A percentile compares a stretch with the other conserved stretches of the same genome.
phyloP scores from a whole-genome alignment of 1,140 invertebrate species.

The Tetranychus urticae region DNA sequence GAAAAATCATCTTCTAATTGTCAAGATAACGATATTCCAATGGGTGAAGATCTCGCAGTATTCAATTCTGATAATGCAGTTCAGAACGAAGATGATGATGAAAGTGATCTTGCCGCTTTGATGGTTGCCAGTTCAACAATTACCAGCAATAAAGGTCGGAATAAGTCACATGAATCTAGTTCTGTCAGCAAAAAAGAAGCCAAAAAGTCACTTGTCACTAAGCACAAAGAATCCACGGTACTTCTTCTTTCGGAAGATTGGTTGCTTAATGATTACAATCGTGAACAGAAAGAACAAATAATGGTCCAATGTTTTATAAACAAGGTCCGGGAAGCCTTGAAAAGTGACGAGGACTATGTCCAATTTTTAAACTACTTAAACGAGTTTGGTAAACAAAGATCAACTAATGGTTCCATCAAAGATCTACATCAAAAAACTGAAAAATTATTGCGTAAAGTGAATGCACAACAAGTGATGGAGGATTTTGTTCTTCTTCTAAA shows the following conservation, averaged over 20 bases:
- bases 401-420: not conserved
- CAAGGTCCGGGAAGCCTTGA: not conserved
- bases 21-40: not conserved
- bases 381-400: not conserved
- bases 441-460: not conserved
- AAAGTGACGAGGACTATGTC: not conserved
- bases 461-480: slow-evolving; percentile 3
- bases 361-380: not conserved
- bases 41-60: not conserved
- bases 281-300: not conserved
- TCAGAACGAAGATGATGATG: slow-evolving; percentile 2
- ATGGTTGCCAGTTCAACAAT: slow-evolving; percentile 8
- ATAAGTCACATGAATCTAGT: not conserved
- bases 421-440: slow-evolving; percentile 1
- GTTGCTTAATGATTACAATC: not conserved
- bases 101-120: slow-evolving; percentile 5
- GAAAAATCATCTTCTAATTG: too few species aligned
- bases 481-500: slow-evolving; percentile 5
- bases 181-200: not conserved
- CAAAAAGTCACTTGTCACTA: not conserved
- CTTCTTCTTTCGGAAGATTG: not conserved
- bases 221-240: slow-evolving; percentile 1
- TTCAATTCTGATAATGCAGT: not conserved
- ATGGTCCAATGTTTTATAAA: not conserved
- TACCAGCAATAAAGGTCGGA: not conserved